Percentiles rank a stretch among this genome's conserved stretches.
Conservation (phyloP, 2,888 invertebrate species). For the Catocala nupta region DNA sequence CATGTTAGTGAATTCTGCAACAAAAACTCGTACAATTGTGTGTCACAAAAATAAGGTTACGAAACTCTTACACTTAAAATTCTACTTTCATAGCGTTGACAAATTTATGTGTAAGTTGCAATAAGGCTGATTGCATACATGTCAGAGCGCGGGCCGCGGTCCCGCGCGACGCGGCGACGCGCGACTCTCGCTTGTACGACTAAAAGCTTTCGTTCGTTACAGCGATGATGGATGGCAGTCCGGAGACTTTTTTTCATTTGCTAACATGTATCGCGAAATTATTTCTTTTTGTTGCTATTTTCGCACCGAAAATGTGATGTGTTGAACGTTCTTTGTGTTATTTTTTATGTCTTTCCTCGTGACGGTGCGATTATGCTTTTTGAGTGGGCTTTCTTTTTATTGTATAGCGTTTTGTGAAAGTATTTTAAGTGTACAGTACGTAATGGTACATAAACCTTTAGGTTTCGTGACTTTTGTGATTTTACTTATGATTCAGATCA, state of each 20-base stretch:
- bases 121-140: constrained; percentile 51
- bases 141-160: constrained; percentile 19
- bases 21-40: neutral
- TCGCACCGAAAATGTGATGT: constrained; percentile 16
- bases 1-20: neutral
- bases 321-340: constrained; percentile 12
- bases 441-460: neutral
- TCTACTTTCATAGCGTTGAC: constrained; percentile 29
- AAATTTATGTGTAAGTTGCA: constrained; percentile 36
- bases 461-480: too few relatives aligned
- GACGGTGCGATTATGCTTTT: constrained; percentile 7
- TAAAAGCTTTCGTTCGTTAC: constrained; percentile 64
- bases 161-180: constrained; percentile 34
- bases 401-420: constrained; percentile 8
- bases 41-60: constrained; percentile 19
- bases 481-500: too few relatives aligned
- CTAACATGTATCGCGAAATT: constrained; percentile 54
- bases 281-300: constrained; percentile 49
- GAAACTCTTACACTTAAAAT: constrained; percentile 32
- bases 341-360: constrained; percentile 10
- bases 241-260: constrained; percentile 60
- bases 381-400: constrained; percentile 10
- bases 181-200: constrained; percentile 36
- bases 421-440: neutral
- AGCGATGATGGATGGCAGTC: constrained; percentile 59